Conservation (phyloP, 1,140 invertebrate species). For the Centruroides sculpturatus region DNA sequence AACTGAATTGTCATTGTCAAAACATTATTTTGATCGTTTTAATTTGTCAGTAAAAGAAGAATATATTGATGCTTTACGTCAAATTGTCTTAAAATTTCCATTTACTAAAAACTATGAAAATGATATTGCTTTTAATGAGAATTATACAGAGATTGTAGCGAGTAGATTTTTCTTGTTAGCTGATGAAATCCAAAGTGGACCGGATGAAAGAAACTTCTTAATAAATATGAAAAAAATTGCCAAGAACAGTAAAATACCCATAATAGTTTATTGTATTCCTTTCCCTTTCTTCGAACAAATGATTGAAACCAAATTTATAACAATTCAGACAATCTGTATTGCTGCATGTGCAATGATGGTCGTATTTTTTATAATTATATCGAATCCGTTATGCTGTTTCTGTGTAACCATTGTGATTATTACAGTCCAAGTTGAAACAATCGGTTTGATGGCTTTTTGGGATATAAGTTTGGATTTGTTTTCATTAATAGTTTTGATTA, state of each 20-base stretch:
- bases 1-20: slow-evolving; percentile 51
- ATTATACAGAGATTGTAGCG: slow-evolving; percentile 53
- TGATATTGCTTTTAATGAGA: slow-evolving; percentile 68
- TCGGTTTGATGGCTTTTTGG: slow-evolving; percentile 92
- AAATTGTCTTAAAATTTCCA: slow-evolving; percentile 28
- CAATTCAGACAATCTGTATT: slow-evolving; percentile 79
- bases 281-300: slow-evolving; percentile 92
- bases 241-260: slow-evolving; percentile 56
- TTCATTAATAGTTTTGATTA: slow-evolving; percentile 96
- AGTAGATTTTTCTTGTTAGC: slow-evolving; percentile 77
- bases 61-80: slow-evolving; percentile 58
- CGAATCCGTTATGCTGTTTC: slow-evolving; percentile 76
- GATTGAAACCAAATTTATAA: slow-evolving; percentile 75
- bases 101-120: slow-evolving; percentile 47
- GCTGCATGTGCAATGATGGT: slow-evolving; percentile 88
- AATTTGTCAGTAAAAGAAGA: slow-evolving; percentile 53
- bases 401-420: slow-evolving; percentile 91
- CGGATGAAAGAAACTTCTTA: slow-evolving; percentile 80
- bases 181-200: slow-evolving; percentile 73
- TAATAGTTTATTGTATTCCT: slow-evolving; percentile 84
- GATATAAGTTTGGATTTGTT: slow-evolving; percentile 87
- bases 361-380: slow-evolving; percentile 87
- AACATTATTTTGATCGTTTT: slow-evolving; percentile 39
- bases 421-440: slow-evolving; percentile 86
- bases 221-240: slow-evolving; percentile 60